Percentiles rank a stretch among this genome's conserved stretches.
Conservation (phyloP, 2,888 invertebrate species). For the Icerya purchasi region DNA sequence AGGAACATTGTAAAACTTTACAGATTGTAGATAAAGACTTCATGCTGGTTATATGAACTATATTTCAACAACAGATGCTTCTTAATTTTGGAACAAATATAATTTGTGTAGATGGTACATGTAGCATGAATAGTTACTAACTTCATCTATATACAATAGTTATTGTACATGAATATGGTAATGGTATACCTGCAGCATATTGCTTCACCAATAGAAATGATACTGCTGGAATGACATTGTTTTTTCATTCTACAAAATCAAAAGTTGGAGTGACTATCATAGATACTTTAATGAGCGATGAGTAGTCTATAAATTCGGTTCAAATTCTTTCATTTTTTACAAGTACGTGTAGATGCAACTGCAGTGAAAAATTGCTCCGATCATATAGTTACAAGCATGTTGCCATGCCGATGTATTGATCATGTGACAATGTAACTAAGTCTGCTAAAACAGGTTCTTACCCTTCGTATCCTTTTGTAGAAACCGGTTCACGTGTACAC, state of each 20-base stretch:
- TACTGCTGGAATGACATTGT: not conserved
- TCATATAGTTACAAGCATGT: no score
- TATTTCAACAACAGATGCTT: not conserved
- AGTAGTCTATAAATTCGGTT: no score
- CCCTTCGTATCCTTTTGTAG: no score
- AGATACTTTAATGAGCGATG: not conserved
- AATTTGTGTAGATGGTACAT: conserved; percentile 2
- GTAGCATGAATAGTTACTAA: not conserved
- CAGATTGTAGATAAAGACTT: no score
- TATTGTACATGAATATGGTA: not conserved
- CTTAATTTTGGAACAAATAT: not conserved
- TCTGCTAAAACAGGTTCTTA: no score
- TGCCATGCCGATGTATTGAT: no score
- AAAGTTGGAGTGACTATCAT: not conserved
- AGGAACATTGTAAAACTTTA: no score
- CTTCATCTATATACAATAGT: conserved; percentile 4
- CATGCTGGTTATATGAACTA: not conserved
- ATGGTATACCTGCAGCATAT: conserved; percentile 2
- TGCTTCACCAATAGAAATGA: conserved; percentile 1
- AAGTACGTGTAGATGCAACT: no score
- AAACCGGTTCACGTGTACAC: no score
- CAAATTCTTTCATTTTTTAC: no score
- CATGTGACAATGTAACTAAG: no score
- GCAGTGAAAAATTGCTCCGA: no score
- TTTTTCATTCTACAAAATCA: not conserved